These are phyloP conservation scores for Lepidochitona cinerea DNA, from an alignment of 2,888 invertebrate species.

Conservation along the genomic window DNA sequence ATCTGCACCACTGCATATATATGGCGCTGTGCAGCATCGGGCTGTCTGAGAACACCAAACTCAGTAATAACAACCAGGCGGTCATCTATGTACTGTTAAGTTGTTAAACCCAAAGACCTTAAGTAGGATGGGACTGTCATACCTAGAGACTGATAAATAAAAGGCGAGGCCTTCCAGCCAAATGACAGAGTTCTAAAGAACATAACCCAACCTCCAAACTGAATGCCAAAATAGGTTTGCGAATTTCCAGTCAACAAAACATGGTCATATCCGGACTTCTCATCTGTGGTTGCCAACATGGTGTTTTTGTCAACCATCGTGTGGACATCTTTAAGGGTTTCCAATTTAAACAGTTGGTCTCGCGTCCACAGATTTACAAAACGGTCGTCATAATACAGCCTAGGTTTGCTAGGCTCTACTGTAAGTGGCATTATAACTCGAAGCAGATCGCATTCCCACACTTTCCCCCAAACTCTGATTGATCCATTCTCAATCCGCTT, in stretches of 20 bases:
- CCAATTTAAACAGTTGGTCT: slow-evolving; percentile 7
- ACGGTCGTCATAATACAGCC: slow-evolving; percentile 11
- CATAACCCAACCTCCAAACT: slow-evolving; percentile 17
- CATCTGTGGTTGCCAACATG: slow-evolving; percentile 14
- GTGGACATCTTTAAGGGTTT: slow-evolving; percentile 13
- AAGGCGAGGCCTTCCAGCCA: slow-evolving; percentile 24
- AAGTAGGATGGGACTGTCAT: slow-evolving; percentile 11
- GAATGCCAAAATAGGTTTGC: slow-evolving; percentile 20
- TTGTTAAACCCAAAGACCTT: slow-evolving; percentile 8
- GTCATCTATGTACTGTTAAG: slow-evolving; percentile 23
- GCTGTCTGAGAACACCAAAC: too few relatives aligned
- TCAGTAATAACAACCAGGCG: slow-evolving; percentile 10
- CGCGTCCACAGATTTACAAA: slow-evolving; percentile 11
- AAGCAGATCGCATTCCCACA: slow-evolving; percentile 14
- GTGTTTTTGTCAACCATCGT: slow-evolving; percentile 11
- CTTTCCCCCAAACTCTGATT: slow-evolving; percentile 13
- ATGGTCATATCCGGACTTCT: slow-evolving; percentile 29
- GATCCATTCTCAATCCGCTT: slow-evolving; percentile 16
- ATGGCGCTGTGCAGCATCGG: neutral
- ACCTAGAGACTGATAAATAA: slow-evolving; percentile 17
- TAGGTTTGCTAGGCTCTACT: slow-evolving; percentile 4
- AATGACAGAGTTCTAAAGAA: slow-evolving; percentile 40
- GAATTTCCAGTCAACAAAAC: slow-evolving; percentile 3
- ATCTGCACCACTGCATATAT: slow-evolving; percentile 2
- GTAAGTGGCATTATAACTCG: slow-evolving; percentile 15